Conservation (phyloP, 1,140 invertebrate genomes). For the Halyomorpha halys region DNA sequence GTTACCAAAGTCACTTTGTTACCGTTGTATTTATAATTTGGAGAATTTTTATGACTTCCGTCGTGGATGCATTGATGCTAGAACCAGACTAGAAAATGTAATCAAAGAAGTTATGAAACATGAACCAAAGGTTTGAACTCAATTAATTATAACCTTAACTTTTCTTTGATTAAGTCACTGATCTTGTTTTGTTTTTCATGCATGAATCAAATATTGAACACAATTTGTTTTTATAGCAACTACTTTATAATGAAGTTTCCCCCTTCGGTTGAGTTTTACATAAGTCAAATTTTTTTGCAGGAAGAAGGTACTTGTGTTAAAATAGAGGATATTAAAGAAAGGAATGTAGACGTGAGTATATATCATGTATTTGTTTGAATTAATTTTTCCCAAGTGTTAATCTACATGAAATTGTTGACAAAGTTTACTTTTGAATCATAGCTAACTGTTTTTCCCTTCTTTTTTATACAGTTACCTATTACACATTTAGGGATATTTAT, state of each 20-base stretch:
- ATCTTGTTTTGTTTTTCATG: slow-evolving; percentile 8
- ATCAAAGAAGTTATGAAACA: slow-evolving; percentile 16
- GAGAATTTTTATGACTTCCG: slow-evolving; percentile 46
- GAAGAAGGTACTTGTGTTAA: background rate
- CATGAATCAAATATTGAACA: background rate
- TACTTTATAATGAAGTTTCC: background rate
- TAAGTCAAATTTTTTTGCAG: slow-evolving; percentile 1
- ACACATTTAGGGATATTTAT: too few species aligned
- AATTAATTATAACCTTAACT: background rate
- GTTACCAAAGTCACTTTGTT: slow-evolving; percentile 42
- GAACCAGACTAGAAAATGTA: slow-evolving; percentile 36
- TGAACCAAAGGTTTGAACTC: slow-evolving; percentile 6
- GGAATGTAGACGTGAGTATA: too few species aligned
- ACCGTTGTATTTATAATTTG: slow-evolving; percentile 43
- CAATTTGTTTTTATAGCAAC: background rate
- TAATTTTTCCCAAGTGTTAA: too few species aligned
- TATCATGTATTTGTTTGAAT: too few species aligned
- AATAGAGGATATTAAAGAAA: background rate
- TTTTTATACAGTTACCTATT: too few species aligned
- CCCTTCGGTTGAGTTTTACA: slow-evolving; percentile 1
- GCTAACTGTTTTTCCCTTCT: too few species aligned
- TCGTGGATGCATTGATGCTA: slow-evolving; percentile 41
- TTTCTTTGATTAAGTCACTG: background rate
- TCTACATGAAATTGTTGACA: too few species aligned
- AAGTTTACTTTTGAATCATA: too few species aligned